These are phyloP conservation scores for Spongilla lacustris DNA, from an alignment of 37 sponge, comb jelly and placozoan genomes.

Conservation along the genomic window DNA sequence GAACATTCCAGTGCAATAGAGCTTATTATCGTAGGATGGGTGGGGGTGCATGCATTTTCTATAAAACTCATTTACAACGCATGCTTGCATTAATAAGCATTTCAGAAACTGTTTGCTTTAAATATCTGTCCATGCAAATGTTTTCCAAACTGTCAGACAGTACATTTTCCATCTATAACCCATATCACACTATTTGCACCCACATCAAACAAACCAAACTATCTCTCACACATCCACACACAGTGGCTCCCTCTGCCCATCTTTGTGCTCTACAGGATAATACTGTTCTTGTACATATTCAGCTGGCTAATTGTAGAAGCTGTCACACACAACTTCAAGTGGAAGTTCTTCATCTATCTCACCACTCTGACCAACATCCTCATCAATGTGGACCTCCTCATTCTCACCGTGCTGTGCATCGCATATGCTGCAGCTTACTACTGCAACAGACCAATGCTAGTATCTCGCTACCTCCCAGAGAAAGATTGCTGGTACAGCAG, in stretches of 20 bases:
- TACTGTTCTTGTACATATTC: conserved; percentile 36
- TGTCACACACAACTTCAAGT: conserved; percentile 4
- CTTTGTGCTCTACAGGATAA: conserved; percentile 36
- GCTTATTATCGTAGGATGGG: neutral
- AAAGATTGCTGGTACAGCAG: conserved; percentile 15
- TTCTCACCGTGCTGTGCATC: conserved; percentile 7
- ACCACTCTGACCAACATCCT: conserved; percentile 28
- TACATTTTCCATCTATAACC: neutral
- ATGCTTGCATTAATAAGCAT: too few relatives aligned
- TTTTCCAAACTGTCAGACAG: too few relatives aligned
- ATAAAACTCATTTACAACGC: too few relatives aligned
- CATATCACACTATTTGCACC: neutral
- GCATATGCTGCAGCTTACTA: conserved; percentile 28
- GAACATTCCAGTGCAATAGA: neutral
- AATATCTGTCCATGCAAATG: too few relatives aligned
- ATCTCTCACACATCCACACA: conserved; percentile 2
- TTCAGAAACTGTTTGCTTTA: too few relatives aligned
- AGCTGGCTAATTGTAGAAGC: conserved; percentile 24
- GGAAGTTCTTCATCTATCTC: conserved; percentile 45
- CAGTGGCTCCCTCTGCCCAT: conserved; percentile 61
- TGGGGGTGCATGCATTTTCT: too few relatives aligned
- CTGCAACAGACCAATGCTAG: neutral
- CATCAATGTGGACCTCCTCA: neutral
- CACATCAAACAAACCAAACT: neutral
- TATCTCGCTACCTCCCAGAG: neutral